Evolutionary conservation across 2,888 invertebrate species (phyloP).

Genomic region (Ennomos quercinarius): DNA sequence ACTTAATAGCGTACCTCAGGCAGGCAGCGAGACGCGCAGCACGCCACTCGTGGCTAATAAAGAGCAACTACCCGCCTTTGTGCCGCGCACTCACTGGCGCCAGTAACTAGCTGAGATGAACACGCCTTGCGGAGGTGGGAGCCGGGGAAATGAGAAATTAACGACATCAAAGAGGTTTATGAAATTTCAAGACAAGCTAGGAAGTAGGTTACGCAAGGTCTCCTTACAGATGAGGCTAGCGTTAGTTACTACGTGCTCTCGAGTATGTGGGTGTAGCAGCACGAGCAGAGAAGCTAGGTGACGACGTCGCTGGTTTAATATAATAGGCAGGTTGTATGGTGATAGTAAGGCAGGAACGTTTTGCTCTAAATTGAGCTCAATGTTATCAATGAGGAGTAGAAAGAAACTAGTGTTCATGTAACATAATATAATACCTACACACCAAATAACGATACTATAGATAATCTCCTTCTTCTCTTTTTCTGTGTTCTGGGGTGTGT

Average conservation of each 20-base stretch:
- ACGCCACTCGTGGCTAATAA: conserved; percentile 12
- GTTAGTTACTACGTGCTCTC: neutral
- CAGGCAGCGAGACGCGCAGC: conserved; percentile 7
- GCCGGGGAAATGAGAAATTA: conserved; percentile 22
- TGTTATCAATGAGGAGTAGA: no score
- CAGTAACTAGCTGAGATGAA: conserved; percentile 1
- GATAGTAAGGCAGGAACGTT: no score
- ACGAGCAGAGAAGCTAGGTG: no score
- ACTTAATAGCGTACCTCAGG: conserved; percentile 22
- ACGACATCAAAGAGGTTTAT: conserved; percentile 21
- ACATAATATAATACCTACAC: no score
- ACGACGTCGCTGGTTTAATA: no score
- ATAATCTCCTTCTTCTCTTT: no score
- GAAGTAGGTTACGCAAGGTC: conserved; percentile 8
- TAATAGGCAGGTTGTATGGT: no score
- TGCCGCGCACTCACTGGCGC: conserved; percentile 8
- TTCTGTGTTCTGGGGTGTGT: no score
- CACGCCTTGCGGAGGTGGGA: conserved; percentile 1
- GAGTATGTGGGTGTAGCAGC: neutral
- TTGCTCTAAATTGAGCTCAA: no score
- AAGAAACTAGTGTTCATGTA: no score
- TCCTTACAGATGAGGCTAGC: no score
- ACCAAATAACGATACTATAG: no score
- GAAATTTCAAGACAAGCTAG: conserved; percentile 17
- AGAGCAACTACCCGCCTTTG: conserved; percentile 29